Evolutionary conservation across 2,113 vertebrate genomes (phyloP).

Genomic region (Lutjanus erythropterus): DNA sequence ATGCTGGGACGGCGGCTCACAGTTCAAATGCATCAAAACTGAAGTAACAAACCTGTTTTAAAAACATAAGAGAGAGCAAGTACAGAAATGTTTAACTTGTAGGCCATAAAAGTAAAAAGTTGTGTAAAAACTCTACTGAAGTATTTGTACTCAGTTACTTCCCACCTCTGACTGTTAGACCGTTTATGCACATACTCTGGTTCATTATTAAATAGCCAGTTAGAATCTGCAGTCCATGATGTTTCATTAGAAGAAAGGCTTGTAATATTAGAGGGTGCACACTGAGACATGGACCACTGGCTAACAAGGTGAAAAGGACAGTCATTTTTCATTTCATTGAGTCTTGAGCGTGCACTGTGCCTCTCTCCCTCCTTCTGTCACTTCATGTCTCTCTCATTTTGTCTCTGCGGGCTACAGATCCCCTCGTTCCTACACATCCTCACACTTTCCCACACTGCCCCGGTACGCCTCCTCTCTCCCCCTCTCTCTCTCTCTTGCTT

Average conservation of each 20-base stretch:
- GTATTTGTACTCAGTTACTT: too few relatives aligned
- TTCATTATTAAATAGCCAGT: neutral
- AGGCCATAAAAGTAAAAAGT: too few relatives aligned
- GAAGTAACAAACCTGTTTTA: too few relatives aligned
- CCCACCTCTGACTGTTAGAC: neutral
- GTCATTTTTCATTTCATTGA: conserved; percentile 54
- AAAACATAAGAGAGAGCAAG: too few relatives aligned
- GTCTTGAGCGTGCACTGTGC: conserved; percentile 32
- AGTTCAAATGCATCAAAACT: too few relatives aligned
- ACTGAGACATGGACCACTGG: conserved; percentile 18
- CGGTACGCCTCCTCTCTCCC: neutral
- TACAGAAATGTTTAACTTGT: too few relatives aligned
- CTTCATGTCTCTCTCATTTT: conserved; percentile 50
- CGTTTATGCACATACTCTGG: neutral
- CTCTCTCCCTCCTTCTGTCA: conserved; percentile 56
- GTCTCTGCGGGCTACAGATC: conserved; percentile 41
- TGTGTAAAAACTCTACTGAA: too few relatives aligned
- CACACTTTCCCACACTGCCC: conserved; percentile 18
- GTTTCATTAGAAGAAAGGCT: conserved; percentile 22
- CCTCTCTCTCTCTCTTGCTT: too few relatives aligned
- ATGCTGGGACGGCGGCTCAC: too few relatives aligned
- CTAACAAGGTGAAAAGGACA: conserved; percentile 71
- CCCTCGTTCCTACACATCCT: conserved; percentile 21
- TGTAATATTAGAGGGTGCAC: neutral
- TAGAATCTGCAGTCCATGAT: neutral